Conservation (phyloP, 1,140 invertebrate genomes). For the Drosophila mayri region DNA sequence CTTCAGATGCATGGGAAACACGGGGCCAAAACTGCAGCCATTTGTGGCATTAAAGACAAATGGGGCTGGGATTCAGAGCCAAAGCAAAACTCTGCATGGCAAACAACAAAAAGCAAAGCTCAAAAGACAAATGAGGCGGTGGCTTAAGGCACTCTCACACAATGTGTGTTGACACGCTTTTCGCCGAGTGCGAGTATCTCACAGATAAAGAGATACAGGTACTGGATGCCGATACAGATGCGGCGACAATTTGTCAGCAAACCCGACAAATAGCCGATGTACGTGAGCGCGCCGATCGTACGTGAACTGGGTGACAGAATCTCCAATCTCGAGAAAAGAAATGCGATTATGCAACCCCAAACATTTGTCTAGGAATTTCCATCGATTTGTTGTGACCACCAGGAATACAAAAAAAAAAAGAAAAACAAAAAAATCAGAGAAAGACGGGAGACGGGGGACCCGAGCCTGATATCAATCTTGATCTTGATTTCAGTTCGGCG, state of each 20-base stretch:
- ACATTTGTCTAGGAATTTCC: conserved; percentile 56
- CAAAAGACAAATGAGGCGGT: conserved; percentile 73
- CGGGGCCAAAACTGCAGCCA: conserved; percentile 30
- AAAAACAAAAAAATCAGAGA: conserved; percentile 19
- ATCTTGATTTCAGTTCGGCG: conserved; percentile 79
- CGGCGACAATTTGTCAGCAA: conserved; percentile 66
- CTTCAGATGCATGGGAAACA: conserved; percentile 20
- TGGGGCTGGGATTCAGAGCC: conserved; percentile 56
- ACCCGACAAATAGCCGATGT: conserved; percentile 65
- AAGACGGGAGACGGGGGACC: conserved; percentile 16
- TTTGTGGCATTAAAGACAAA: conserved; percentile 75
- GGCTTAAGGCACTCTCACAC: conserved; percentile 56
- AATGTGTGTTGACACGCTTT: conserved; percentile 77
- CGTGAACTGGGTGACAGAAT: conserved; percentile 76
- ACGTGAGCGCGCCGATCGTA: conserved; percentile 65
- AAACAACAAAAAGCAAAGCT: conserved; percentile 53
- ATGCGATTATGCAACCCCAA: conserved; percentile 48
- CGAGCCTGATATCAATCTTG: conserved; percentile 74
- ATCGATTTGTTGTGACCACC: conserved; percentile 55
- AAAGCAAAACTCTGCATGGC: conserved; percentile 37
- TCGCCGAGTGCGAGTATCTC: conserved; percentile 44
- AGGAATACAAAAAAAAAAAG: conserved; percentile 9
- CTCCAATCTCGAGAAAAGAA: conserved; percentile 33
- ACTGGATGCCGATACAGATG: conserved; percentile 42
- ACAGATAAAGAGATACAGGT: conserved; percentile 54